phyloP scores from a whole-genome alignment of 30 jellyfish, hydroid and myxozoan species.

The Aurelia coerulea region DNA sequence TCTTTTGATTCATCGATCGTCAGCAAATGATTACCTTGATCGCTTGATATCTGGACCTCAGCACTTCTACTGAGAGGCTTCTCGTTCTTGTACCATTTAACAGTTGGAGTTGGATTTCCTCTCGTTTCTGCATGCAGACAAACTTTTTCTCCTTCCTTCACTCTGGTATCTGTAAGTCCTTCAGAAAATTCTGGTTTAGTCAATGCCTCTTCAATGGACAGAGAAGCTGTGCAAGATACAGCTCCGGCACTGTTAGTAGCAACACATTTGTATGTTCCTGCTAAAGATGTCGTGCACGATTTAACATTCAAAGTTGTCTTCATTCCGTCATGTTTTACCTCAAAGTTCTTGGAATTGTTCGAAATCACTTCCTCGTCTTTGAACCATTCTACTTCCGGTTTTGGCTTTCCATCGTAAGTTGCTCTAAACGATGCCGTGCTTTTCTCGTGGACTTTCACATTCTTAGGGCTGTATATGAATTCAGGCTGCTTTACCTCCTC shows the following conservation, averaged over 20 bases:
- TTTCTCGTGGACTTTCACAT: constrained; percentile 66
- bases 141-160: constrained; percentile 68
- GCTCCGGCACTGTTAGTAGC: constrained; percentile 80
- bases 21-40: constrained; percentile 19
- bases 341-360: constrained; percentile 36
- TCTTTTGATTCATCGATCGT: constrained; percentile 44
- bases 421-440: constrained; percentile 75
- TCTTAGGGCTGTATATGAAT: constrained; percentile 77
- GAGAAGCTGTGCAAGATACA: constrained; percentile 61
- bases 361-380: constrained; percentile 59
- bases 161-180: constrained; percentile 48
- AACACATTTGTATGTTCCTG: constrained; percentile 83
- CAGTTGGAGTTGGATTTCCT: constrained; percentile 90
- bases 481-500: constrained; percentile 83
- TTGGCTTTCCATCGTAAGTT: constrained; percentile 89
- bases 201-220: constrained; percentile 82
- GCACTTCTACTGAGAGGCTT: constrained; percentile 14
- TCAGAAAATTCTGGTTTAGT: constrained; percentile 73
- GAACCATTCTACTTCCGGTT: constrained; percentile 85
- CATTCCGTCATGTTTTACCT: constrained; percentile 68
- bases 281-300: constrained; percentile 34
- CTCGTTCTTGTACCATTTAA: constrained; percentile 88
- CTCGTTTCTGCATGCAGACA: constrained; percentile 55
- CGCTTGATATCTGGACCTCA: constrained; percentile 13
- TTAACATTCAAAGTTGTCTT: constrained; percentile 64